Evolutionary conservation across 2,888 invertebrate genomes (phyloP).

Genomic region (Drosophila rellima): DNA sequence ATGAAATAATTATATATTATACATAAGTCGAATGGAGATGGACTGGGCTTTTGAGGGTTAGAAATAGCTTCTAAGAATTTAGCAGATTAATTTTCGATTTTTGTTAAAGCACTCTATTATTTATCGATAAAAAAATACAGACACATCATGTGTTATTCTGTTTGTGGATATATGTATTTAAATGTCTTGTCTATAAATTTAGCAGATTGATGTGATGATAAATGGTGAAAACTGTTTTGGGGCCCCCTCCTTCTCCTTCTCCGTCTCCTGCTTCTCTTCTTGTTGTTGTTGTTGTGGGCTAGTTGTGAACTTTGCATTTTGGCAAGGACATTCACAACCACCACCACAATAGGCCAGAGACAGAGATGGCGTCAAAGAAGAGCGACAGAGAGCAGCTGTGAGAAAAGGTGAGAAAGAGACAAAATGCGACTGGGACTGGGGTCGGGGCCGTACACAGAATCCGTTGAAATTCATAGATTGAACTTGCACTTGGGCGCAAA

Average conservation of each 20-base stretch:
- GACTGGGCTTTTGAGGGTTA: too few species aligned
- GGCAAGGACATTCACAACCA: constrained; percentile 63
- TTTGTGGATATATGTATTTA: background rate
- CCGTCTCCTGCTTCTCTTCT: background rate
- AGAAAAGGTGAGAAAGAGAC: background rate
- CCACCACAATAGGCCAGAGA: constrained; percentile 10
- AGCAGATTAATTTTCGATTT: background rate
- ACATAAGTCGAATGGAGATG: too few species aligned
- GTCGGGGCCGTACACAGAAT: constrained; percentile 80
- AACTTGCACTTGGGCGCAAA: constrained; percentile 83
- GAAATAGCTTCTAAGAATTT: background rate
- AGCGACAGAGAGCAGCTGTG: background rate
- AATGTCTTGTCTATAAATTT: background rate
- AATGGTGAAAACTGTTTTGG: background rate
- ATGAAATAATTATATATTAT: too few species aligned
- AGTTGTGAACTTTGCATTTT: constrained; percentile 66
- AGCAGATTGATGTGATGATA: background rate
- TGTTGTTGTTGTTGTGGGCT: constrained; percentile 4
- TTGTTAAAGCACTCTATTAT: background rate
- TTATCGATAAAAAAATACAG: background rate
- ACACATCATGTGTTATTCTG: background rate
- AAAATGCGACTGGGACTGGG: constrained; percentile 41
- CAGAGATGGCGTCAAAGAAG: background rate
- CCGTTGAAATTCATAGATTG: constrained; percentile 81
- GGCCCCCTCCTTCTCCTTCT: background rate